Percentiles rank a stretch among this genome's conserved stretches.
Evolutionary conservation across 2,888 invertebrate genomes (phyloP).

Genomic region (Hesperia comma): DNA sequence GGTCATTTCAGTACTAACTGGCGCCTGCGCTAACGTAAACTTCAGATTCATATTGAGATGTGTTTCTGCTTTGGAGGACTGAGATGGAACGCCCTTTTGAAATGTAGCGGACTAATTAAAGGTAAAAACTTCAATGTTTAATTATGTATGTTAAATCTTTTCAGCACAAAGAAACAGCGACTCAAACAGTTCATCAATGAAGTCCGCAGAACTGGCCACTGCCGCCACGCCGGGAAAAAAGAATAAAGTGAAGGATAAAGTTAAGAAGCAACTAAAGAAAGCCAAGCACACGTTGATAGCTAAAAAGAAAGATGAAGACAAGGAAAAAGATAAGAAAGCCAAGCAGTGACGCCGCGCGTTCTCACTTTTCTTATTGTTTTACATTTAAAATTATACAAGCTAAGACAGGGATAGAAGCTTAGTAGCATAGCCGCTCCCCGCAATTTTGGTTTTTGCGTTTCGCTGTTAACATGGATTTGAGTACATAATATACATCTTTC

Average conservation of each 20-base stretch:
- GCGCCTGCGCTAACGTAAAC: too few relatives aligned
- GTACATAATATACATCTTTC: too few relatives aligned
- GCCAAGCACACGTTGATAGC: conserved; percentile 73
- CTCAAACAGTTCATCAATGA: conserved; percentile 74
- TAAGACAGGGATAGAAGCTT: neutral
- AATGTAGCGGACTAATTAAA: too few relatives aligned
- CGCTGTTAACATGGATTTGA: too few relatives aligned
- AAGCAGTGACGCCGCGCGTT: conserved; percentile 45
- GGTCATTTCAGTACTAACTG: too few relatives aligned
- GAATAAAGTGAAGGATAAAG: conserved; percentile 78
- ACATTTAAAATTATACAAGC: conserved; percentile 10
- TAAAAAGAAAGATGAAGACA: conserved; percentile 73
- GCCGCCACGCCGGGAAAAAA: conserved; percentile 66
- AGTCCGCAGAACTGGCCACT: conserved; percentile 62
- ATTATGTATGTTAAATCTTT: conserved; percentile 44
- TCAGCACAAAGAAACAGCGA: conserved; percentile 78
- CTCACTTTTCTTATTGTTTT: conserved; percentile 13
- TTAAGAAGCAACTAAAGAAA: conserved; percentile 78
- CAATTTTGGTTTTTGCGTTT: too few relatives aligned
- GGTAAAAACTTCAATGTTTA: too few relatives aligned
- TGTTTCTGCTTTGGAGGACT: too few relatives aligned
- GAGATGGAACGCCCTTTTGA: too few relatives aligned
- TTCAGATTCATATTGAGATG: too few relatives aligned
- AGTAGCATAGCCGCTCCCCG: too few relatives aligned
- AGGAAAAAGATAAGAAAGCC: conserved; percentile 66